Evolutionary conservation across 2,888 invertebrate genomes (phyloP).

Genomic region (Lycophotia porphyrea): DNA sequence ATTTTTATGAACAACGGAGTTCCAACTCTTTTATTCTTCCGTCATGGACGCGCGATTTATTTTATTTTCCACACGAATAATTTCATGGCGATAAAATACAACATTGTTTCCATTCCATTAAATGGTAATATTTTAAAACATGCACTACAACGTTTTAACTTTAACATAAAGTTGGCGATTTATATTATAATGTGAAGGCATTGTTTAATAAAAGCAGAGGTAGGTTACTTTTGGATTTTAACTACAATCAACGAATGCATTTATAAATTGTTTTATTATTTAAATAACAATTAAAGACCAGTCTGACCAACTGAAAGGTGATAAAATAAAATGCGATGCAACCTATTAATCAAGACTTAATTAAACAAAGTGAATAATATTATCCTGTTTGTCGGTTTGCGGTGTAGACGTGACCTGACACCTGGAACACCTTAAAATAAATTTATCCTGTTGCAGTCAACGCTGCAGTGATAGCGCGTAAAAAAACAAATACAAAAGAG

Average conservation of each 20-base stretch:
- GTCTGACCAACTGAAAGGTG: constrained; percentile 17
- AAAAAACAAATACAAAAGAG: constrained; percentile 45
- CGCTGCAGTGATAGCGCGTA: constrained; percentile 15
- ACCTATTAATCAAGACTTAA: constrained; percentile 37
- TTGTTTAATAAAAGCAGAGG: constrained; percentile 48
- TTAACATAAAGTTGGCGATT: constrained; percentile 45
- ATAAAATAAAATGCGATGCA: constrained; percentile 28
- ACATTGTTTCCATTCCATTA: constrained; percentile 65
- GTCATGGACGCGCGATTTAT: constrained; percentile 61
- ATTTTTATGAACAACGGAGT: constrained; percentile 69
- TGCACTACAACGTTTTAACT: constrained; percentile 47
- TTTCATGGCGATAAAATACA: constrained; percentile 60
- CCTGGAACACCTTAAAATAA: constrained; percentile 47
- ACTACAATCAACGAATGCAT: constrained; percentile 29
- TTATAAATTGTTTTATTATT: constrained; percentile 24
- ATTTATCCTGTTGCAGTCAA: constrained; percentile 47
- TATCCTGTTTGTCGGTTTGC: constrained; percentile 47
- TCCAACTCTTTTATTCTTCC: constrained; percentile 72
- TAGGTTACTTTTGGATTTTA: constrained; percentile 26
- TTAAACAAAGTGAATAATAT: constrained; percentile 38
- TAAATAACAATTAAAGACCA: constrained; percentile 36
- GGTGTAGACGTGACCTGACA: constrained; percentile 37
- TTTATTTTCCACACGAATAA: constrained; percentile 66
- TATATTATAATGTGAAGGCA: constrained; percentile 29
- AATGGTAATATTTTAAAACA: constrained; percentile 63